Evolutionary conservation across 2,888 invertebrate genomes (phyloP).

Genomic region (Miltochrista miniata): DNA sequence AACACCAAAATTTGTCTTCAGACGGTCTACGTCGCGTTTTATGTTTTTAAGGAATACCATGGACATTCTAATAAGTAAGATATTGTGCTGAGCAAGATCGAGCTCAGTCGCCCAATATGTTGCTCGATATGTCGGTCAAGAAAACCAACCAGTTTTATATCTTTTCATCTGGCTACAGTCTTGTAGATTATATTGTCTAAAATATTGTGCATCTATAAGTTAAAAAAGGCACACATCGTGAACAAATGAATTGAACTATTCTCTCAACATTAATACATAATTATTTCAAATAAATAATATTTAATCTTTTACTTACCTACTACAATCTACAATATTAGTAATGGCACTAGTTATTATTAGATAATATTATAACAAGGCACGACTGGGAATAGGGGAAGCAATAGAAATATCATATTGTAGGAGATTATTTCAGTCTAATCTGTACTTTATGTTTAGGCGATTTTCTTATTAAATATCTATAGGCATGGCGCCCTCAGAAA

Average conservation of each 20-base stretch:
- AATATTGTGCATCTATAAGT: too few species aligned
- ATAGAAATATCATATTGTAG: constrained; percentile 19
- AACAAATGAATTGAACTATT: constrained; percentile 3
- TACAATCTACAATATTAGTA: constrained; percentile 53
- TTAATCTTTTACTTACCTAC: constrained; percentile 34
- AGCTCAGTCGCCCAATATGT: too few species aligned
- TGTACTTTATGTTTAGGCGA: constrained; percentile 13
- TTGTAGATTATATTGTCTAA: too few species aligned
- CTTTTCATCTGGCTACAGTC: too few species aligned
- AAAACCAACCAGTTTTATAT: too few species aligned
- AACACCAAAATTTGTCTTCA: too few species aligned
- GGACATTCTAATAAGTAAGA: too few species aligned
- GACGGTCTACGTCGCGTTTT: too few species aligned
- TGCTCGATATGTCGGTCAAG: too few species aligned
- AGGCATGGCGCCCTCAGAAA: constrained; percentile 11
- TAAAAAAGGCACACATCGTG: too few species aligned
- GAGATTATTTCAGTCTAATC: constrained; percentile 19
- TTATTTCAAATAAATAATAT: constrained; percentile 43
- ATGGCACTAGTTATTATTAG: constrained; percentile 67
- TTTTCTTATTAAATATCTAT: constrained; percentile 13
- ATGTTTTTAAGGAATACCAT: too few species aligned
- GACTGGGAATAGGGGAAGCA: constrained; percentile 35
- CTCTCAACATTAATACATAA: constrained; percentile 30
- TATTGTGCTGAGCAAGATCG: too few species aligned
- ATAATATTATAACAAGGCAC: constrained; percentile 57